Base-by-base conservation (phyloP, 2,797 vertebrate genomes). In the Tokudaia muenninki region DNA sequence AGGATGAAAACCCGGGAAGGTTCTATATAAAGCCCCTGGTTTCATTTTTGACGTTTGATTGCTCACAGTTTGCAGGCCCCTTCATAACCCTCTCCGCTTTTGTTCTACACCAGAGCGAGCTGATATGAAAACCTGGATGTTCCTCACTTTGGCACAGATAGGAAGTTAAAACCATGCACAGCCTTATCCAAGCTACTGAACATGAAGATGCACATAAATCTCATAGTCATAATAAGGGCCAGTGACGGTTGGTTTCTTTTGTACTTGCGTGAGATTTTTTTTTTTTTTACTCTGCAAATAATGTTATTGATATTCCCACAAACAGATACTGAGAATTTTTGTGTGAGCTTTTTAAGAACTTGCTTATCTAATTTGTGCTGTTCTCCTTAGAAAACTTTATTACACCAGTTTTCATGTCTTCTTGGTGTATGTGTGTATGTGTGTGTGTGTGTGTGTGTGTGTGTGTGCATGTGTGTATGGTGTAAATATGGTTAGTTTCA, bases 381-480 rank as follows among this genome's bases (percentile, higher is more conserved):
- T 26, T 44, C 8, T 75, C 4, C 9, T 37, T 9, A 17, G 34
- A 72, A 72, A 57, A 44, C 4, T 8, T 78, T 11, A 63, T 19
- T 50, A 2, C 2, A 31, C 19, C 29, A 75, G 2, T 3, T 13
- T 87, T 79, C 5, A 6, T 63, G 9, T 0, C 0, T 24, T 96
- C 50, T 72, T 59, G 22, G n/a, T 7, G 0, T 14, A 2, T 16
- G 0, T 87, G n/a, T 59, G 21, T 59, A 4, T 11, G 61, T 63
- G 24, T 29, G 6, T 61, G 61, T 63, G 24, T 26, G 24, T 63
- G 24, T 63, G 37, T 10, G 0, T 14, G 3, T 12, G 0, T 83
- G n/a, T 14, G 0, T 87, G n/a, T n/a, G n/a, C n/a, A n/a, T 14
- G 3, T 12, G 0, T 83, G n/a, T 14, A 0, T 87, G 34, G 41